These are phyloP conservation scores for Pseudeuparius sepicola DNA, from an alignment of 2,888 invertebrate genomes.

Conservation along the genomic window DNA sequence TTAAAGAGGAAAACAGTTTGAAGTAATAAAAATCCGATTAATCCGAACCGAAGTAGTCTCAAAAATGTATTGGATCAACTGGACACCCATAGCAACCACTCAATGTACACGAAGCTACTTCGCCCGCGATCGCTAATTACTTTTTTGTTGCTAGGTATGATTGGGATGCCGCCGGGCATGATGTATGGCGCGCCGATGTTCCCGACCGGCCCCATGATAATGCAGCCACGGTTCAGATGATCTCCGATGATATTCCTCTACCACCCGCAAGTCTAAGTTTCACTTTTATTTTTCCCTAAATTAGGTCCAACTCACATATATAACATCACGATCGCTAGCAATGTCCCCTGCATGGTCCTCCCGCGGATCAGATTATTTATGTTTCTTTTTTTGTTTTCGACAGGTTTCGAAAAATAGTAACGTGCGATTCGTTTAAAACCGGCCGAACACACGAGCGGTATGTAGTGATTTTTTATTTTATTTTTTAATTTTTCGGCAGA, in stretches of 20 bases:
- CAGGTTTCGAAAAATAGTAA: constrained; percentile 33
- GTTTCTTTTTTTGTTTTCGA: constrained; percentile 36
- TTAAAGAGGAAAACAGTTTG: too few species aligned
- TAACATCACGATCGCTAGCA: too few species aligned
- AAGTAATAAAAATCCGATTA: too few species aligned
- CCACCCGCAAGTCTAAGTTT: constrained; percentile 38
- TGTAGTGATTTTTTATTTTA: constrained; percentile 25
- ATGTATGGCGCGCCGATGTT: constrained; percentile 40
- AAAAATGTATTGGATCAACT: too few species aligned
- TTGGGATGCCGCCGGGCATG: constrained; percentile 41
- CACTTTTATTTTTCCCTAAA: constrained; percentile 20
- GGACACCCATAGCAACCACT: too few species aligned
- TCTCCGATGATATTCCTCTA: constrained; percentile 54
- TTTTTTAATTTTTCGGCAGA: constrained; percentile 16
- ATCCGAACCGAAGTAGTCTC: too few species aligned
- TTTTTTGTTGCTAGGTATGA: constrained; percentile 38
- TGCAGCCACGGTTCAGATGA: constrained; percentile 86
- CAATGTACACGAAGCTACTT: too few species aligned
- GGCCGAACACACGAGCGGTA: too few species aligned
- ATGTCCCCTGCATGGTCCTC: too few species aligned
- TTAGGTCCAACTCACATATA: too few species aligned
- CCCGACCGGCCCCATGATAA: constrained; percentile 42
- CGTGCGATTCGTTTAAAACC: too few species aligned
- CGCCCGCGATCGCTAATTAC: too few species aligned
- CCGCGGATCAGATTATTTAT: constrained; percentile 11